A percentile compares a stretch with the other conserved stretches of the same genome.
Evolutionary conservation across 1,140 invertebrate species (phyloP).

Genomic region (Drosophila subpulchrella): DNA sequence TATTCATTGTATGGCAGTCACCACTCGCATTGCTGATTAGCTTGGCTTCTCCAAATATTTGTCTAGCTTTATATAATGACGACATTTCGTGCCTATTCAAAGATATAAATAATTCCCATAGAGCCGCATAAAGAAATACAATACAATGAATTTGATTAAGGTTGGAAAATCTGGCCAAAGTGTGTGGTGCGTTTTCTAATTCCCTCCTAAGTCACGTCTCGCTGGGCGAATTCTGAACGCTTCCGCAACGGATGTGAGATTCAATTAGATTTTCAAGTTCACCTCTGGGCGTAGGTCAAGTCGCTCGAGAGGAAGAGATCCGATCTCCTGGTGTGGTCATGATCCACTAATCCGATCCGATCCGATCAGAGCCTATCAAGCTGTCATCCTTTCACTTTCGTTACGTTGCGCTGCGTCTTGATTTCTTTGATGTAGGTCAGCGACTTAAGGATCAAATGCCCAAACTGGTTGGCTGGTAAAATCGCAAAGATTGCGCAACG

Average conservation of each 20-base stretch:
- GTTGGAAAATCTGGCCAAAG: conserved; percentile 14
- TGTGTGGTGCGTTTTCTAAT: conserved; percentile 10
- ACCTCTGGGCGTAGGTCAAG: conserved; percentile 17
- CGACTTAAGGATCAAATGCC: conserved; percentile 55
- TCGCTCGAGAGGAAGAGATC: conserved; percentile 12
- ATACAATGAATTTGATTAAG: neutral
- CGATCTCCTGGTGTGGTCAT: conserved; percentile 1
- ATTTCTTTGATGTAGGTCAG: conserved; percentile 49
- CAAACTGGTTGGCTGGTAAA: conserved; percentile 24
- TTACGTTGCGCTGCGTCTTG: conserved; percentile 18
- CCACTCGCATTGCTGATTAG: neutral
- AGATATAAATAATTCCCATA: conserved; percentile 21
- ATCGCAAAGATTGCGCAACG: conserved; percentile 32
- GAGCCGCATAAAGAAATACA: neutral
- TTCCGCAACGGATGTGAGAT: conserved; percentile 21
- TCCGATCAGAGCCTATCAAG: conserved; percentile 26
- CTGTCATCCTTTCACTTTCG: conserved; percentile 56
- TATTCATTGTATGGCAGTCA: too few species aligned
- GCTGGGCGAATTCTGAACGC: conserved; percentile 18
- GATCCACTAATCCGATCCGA: conserved; percentile 12
- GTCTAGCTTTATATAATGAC: conserved; percentile 1
- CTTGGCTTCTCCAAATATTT: neutral
- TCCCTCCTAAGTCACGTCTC: conserved; percentile 20
- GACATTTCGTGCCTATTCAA: conserved; percentile 27
- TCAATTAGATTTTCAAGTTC: conserved; percentile 36